These are phyloP conservation scores for Natator depressus DNA, from an alignment of 2,113 vertebrate species.

Conservation along the genomic window DNA sequence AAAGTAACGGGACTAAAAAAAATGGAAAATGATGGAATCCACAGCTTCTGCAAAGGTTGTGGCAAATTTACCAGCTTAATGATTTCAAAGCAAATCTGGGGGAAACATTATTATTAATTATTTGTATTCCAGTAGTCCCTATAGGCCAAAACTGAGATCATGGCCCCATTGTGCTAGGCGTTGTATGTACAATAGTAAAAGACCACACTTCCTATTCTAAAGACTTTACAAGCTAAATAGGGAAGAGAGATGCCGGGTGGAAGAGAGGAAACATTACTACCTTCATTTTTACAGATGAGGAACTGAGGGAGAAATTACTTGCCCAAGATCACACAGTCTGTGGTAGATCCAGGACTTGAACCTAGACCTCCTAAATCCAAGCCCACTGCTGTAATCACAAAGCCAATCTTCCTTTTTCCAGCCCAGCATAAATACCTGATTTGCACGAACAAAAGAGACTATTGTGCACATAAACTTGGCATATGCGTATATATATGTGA, in stretches of 20 bases:
- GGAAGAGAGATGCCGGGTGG: fast-evolving
- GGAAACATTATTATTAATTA: neutral
- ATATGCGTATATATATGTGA: neutral
- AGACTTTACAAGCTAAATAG: neutral
- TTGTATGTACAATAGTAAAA: neutral
- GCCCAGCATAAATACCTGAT: neutral
- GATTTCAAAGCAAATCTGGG: neutral
- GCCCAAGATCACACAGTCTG: neutral
- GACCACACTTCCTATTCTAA: neutral
- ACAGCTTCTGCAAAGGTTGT: too few relatives aligned
- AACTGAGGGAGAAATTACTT: neutral
- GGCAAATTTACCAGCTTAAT: neutral
- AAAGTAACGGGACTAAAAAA: neutral
- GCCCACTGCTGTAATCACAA: neutral
- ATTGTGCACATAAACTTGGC: neutral
- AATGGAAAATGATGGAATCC: neutral
- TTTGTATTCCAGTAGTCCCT: neutral
- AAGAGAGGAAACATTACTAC: neutral
- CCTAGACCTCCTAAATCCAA: neutral
- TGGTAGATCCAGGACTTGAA: neutral
- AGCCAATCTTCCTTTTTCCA: neutral
- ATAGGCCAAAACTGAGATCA: neutral
- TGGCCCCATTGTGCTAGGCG: neutral
- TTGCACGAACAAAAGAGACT: neutral
- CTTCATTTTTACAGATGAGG: neutral